These are phyloP conservation scores for Condylostylus longicornis DNA, from an alignment of 1,140 invertebrate species.

Conservation along the genomic window DNA sequence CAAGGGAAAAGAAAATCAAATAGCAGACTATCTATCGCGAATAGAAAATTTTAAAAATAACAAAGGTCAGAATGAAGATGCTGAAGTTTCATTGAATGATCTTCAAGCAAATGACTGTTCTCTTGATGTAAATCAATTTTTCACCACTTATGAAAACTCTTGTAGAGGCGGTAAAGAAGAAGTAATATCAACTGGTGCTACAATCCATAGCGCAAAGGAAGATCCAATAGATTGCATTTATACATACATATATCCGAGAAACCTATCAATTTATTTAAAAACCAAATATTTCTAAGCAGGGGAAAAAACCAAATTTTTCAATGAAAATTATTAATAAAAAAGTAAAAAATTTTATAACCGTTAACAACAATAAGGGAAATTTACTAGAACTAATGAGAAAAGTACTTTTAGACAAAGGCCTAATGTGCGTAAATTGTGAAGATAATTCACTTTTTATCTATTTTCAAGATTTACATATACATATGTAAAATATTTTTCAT, in stretches of 20 bases:
- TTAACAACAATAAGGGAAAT: slow-evolving; percentile 5
- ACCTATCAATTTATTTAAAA: slow-evolving; percentile 5
- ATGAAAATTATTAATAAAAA: slow-evolving; percentile 6
- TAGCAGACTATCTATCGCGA: slow-evolving; percentile 21
- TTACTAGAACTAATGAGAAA: slow-evolving; percentile 4
- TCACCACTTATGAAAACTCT: not conserved
- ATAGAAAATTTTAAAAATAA: slow-evolving; percentile 17
- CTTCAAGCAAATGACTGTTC: no score
- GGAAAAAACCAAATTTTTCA: slow-evolving; percentile 2
- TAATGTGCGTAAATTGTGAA: no score
- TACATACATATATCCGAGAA: no score
- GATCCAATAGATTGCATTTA: no score
- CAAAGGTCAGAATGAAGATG: no score
- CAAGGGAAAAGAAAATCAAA: not conserved
- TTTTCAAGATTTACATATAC: not conserved
- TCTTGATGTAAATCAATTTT: no score
- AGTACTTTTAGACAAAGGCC: slow-evolving; percentile 7
- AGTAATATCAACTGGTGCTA: slow-evolving; percentile 5
- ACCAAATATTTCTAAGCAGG: slow-evolving; percentile 1
- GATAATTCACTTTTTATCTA: slow-evolving; percentile 6
- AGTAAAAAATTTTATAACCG: slow-evolving; percentile 3
- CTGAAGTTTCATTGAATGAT: no score
- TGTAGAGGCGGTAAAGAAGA: not conserved
- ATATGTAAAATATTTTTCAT: not conserved
- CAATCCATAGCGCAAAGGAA: slow-evolving; percentile 13